Evolutionary conservation across 2,888 invertebrate species (phyloP), one percentile per base, ranked within the genome.

Genomic region (Carabus problematicus): DNA sequence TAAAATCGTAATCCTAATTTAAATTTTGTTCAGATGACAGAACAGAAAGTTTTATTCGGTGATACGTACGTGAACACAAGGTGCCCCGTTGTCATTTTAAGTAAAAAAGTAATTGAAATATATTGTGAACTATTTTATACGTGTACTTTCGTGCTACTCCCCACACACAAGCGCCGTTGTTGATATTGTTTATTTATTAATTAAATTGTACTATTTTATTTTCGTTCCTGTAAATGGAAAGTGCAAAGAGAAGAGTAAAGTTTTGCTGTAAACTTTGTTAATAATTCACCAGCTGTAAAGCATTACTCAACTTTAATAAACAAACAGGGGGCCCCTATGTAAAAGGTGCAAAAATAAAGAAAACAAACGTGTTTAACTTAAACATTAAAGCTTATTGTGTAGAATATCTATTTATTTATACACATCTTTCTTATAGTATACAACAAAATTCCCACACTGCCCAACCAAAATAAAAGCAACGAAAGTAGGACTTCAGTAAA

Each of bases 251-350:
- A 59, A 59, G 9, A 59, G 42, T 59, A 18, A 59, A 59, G 58
- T 42, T n/a, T 59, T 14, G 41, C 41, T 59, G 14, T 43, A 42
- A 42, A 58, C 29, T 40, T 42, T 18, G 42, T 42, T 40, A 59
- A 59, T 59, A 42, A 59, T 59, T 59, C 14, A 59, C 8, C 14
- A 12, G 7, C 43, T 42, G 12, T 41, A 41, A 59, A 59, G 43
- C 56, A 58, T 59, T 59, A 59, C 43, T 59, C 58, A 12, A 18
- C 12, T 12, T 59, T 59, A 41, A 59, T 59, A 59, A 56, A 56
- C 42, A 59, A 59, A 59, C 58, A 11, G 4, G 14, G 12, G 11
- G 29, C 29, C 29, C 29, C 29, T 29, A 29, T 29, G 29, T 29
- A 29, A 29, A 29, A 29, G 29, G 29, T 29, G 29, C 29, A 29